Evolutionary conservation across 2,113 vertebrate species (phyloP), one percentile per base, ranked within the genome.

Genomic region (Rhombomys opimus): DNA sequence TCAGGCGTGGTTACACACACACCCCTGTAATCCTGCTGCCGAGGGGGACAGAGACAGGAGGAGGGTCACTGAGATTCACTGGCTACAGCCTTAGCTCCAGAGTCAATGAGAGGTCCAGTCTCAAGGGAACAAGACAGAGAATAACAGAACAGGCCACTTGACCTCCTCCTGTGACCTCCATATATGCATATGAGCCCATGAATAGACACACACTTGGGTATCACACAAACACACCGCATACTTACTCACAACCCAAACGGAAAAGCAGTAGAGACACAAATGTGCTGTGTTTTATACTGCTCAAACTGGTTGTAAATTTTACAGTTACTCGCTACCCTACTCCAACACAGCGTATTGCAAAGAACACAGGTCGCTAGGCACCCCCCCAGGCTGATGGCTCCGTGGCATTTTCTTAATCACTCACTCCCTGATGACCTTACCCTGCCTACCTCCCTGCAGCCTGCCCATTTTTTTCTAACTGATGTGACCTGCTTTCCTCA

Each of bases 381-480:
- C 17, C 17, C 84, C 84, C 41, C 32, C 1, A 41, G 41, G 82
- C 59, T 81, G 46, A 82, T 52, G 30, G 61, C 63, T n/a, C 75
- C 75, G 0, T 52, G 35, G 4, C 50, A 54, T 87, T 91, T 95
- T 70, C 77, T 63, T 90, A 89, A 68, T 35, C 20, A 14, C 23
- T 25, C 2, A 30, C 20, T 89, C 38, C 72, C n/a, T 46, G 22
- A 27, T 77, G 70, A 68, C n/a, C 59, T 92, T 81, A 35, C 38
- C 76, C 86, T 68, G 11, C 41, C 91, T 75, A 70, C 57, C 77
- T 68, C 32, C 50, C 85, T 95, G 11, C 22, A 77, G 46, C 41
- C 92, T 80, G 30, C 2, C 30, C 67, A 2, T 82, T 92, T 77
- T 52, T 23, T 13, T 38, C 80, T 92, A 92, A 95, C 65, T 95